Base-by-base conservation (phyloP, 2,888 invertebrate genomes). In the Oligia fasciuncula region DNA sequence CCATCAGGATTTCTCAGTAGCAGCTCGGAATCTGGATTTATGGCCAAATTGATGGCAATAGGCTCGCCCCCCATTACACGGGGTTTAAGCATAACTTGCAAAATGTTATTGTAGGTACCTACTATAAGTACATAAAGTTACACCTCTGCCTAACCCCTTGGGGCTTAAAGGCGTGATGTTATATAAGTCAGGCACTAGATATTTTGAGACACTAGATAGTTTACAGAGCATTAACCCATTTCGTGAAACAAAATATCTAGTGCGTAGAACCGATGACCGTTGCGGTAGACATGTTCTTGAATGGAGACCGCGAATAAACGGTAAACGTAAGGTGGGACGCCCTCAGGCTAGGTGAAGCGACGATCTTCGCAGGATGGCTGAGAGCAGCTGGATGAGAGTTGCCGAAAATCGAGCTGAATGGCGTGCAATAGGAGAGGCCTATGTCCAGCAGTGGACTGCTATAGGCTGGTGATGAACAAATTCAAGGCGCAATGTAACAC, bases 211-310 rank as follows among this genome's bases (percentile, higher is more conserved):
- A 29, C 29, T 29, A 29, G 29, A 29, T 29, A 29, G 60, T 67
- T 65, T 46, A n/a, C 19, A 76, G 57, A 77, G 35, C 76, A 74
- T 76, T 84, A 86, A 79, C 81, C 82, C 73, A 78, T 72, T 80
- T 83, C 5, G 17, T 62, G 67, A 40, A 40, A 4, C 40, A 5
- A 40, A 40, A 5, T 40, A 40, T 40, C 40, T 40, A 40, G 40
- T 40, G 40, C 40, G 5, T 40, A 40, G 40, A 40, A 40, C 40
- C 40, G 40, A 40, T 40, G 40, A 40, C 40, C 40, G 40, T 40
- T 40, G 40, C 5, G 5, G 40, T 5, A 40, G 40, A 40, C 40
- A 4, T 40, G 4, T 40, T 40, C 40, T 40, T 40, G 40, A 40
- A 4, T 40, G 40, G 5, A 6, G 40, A 40, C 40, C 40, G 40